phyloP scores from a whole-genome alignment of 2,888 invertebrate species.

The Pristionchus arcanus region DNA sequence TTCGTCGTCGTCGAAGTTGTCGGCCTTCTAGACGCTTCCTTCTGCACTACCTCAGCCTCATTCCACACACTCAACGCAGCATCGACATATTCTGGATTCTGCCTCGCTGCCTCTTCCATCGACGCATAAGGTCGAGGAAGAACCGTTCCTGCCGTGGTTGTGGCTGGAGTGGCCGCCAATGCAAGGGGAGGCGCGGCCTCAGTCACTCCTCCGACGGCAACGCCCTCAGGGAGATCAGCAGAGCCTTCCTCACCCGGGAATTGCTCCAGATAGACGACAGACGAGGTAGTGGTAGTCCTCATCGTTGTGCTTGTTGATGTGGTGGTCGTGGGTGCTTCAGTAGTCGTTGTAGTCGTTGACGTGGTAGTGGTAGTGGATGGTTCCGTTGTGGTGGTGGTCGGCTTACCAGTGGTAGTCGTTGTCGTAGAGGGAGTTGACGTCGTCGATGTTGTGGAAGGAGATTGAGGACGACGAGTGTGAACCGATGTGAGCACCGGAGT shows the following conservation, averaged over 20 bases:
- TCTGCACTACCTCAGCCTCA: conserved; percentile 60
- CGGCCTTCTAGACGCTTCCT: background rate
- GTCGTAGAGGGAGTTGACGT: background rate
- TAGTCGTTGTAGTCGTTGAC: background rate
- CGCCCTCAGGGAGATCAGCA: conserved; percentile 56
- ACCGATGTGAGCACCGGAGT: conserved; percentile 73
- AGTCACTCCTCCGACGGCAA: background rate
- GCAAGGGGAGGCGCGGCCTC: background rate
- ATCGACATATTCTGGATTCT: conserved; percentile 69
- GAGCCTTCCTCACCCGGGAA: conserved; percentile 58
- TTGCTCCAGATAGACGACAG: conserved; percentile 34
- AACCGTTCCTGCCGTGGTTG: conserved; percentile 59
- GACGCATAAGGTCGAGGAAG: conserved; percentile 69
- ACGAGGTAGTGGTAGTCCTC: conserved; percentile 16
- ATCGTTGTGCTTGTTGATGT: conserved; percentile 35
- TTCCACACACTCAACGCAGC: conserved; percentile 65
- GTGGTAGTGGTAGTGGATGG: conserved; percentile 10
- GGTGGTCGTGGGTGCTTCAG: conserved; percentile 37
- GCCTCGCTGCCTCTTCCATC: conserved; percentile 65
- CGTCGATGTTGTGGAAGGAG: conserved; percentile 49
- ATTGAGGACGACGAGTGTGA: conserved; percentile 37
- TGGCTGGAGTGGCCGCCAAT: conserved; percentile 57
- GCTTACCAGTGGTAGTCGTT: conserved; percentile 9
- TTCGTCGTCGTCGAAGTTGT: conserved; percentile 55
- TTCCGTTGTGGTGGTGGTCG: conserved; percentile 56